Base-by-base conservation (phyloP, 2,113 vertebrate species). In the Mirounga angustirostris region DNA sequence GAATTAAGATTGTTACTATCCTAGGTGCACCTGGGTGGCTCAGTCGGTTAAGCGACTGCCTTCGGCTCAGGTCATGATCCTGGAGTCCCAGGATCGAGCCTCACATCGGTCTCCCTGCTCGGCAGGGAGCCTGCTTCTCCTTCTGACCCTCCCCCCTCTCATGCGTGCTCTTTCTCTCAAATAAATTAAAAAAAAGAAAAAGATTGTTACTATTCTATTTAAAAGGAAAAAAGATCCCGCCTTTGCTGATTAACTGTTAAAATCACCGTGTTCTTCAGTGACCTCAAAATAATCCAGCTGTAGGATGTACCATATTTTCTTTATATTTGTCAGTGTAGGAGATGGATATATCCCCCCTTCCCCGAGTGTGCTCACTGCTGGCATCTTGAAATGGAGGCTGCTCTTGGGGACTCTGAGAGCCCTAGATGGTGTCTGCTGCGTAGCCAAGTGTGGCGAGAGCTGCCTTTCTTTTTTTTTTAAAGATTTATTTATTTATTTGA, bases 381-480 rank as follows among this genome's bases (percentile, higher is more conserved):
- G 9, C 80, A 28, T 40, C 59, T 84, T 79, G 71, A 43, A 52
- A 9, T 28, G 36, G 81, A 33, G 63, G 61, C 58, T 91, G 8
- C 24, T 52, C 12, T 18, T 15, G 30, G 30, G 61, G 89, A 12
- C 14, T 13, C 52, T 81, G 26, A 76, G 58, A 56, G 4, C 52
- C n/a, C 30, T 5, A 0, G 7, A 43, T 19, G 1, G 24, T 24
- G 28, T 52, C 14, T 65, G 11, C 12, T 30, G 28, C 15, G 0
- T 2, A 14, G 69, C 33, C 1, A 5, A 10, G 5, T 9, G 26
- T 13, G 50, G 21, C 2, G 2, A 7, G 3, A 5, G 40, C 22
- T n/a, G 8, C 24, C 61, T 58, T n/a, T 28, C 18, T 22, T 36
- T 36, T 36, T 36, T 36, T 36, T 36, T 36, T 36, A 36, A 36